Evolutionary conservation across 2,888 invertebrate species (phyloP), one percentile per base, ranked within the genome.

Genomic region (Euspilapteryx auroguttella): DNA sequence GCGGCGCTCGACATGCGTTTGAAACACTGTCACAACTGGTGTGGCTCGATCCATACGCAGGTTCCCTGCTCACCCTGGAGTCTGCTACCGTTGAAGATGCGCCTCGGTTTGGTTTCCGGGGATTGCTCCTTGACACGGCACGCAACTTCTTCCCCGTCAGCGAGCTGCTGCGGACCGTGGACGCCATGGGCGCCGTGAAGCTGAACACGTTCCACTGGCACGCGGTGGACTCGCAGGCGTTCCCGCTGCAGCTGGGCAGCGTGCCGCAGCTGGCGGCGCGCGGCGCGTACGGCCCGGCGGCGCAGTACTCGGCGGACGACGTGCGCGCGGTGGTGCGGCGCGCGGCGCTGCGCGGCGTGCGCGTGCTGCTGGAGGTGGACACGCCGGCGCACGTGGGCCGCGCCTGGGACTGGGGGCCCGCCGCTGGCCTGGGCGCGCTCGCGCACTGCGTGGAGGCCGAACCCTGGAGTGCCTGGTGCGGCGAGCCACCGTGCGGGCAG

Each of bases 171-270:
- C 79, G 85, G 8, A 86, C 89, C 7, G 68, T 96, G 45, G 86
- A 90, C 33, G 94, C 88, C 2, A 94, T 96, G 95, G 85, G 89
- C 0, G 84, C 89, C 25, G 85, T 86, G 43, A 96, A 96, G 61
- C 58, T 95, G 37, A 96, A 96, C 64, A 89, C 91, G 2, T 88
- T 96, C 49, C 95, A 96, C 49, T 95, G 95, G 95, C 90, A 92
- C 47, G 78, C 89, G 15, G 86, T 86, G 4, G 96, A 96, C 56
- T 91, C 94, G 9, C 94, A 95, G 55, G 92, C 94, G 38, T 95
- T 95, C 61, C 95, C 96, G 1, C 85, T 91, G 53, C 82, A 86
- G 35, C 81, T 90, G 3, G 81, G 82, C 13, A 78, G 82, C 35
- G 86, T 84, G 29, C 92, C 92, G 1, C 83, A 89, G 50, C 68